Conservation (phyloP, 1,140 invertebrate genomes). For the Bombus cullumanus region DNA sequence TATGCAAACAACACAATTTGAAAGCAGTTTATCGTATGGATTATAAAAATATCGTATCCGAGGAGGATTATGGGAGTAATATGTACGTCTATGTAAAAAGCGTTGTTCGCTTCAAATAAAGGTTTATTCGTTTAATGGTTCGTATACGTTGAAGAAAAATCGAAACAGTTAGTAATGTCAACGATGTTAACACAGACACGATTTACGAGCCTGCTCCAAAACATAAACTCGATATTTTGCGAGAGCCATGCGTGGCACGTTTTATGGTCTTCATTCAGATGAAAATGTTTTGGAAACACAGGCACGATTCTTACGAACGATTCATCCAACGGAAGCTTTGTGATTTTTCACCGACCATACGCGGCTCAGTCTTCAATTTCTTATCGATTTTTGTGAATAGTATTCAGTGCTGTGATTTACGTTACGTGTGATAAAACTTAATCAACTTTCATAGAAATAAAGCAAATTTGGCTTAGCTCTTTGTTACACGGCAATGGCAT, state of each 20-base stretch:
- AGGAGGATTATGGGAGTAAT: neutral
- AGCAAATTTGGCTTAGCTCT: neutral
- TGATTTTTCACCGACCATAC: neutral
- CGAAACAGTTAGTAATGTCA: neutral
- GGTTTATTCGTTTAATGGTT: neutral
- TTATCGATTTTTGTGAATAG: neutral
- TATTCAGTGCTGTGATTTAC: neutral
- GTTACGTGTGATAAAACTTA: neutral
- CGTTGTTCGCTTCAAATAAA: neutral
- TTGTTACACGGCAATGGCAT: neutral
- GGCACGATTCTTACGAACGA: neutral
- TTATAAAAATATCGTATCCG: neutral
- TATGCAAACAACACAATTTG: neutral
- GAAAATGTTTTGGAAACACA: slow-evolving; percentile 21
- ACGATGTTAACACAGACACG: neutral
- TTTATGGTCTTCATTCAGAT: neutral
- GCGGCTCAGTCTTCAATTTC: neutral
- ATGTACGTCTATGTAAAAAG: neutral
- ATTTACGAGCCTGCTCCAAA: neutral
- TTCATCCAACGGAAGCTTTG: neutral
- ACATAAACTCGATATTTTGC: neutral
- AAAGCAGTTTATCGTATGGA: neutral
- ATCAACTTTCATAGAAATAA: neutral
- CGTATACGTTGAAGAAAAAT: neutral
- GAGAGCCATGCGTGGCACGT: neutral